These are phyloP conservation scores for Sebastiscus albofasciatus DNA, from an alignment of 2,797 vertebrate species.

Conservation along the genomic window DNA sequence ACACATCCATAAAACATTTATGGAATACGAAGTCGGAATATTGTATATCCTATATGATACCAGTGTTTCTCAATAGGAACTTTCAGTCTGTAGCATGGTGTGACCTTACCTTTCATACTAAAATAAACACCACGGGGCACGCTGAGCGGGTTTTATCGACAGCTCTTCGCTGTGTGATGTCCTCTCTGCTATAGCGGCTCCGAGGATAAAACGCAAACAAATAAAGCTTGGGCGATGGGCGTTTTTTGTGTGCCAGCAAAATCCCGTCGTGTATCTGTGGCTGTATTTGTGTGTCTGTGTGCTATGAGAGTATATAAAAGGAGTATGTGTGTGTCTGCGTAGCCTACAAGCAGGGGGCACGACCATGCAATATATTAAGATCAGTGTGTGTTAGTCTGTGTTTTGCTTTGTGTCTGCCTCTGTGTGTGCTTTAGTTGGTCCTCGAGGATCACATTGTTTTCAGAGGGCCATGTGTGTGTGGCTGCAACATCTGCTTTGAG, in stretches of 20 bases:
- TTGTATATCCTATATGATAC: conserved; percentile 20
- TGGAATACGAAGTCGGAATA: conserved; percentile 1
- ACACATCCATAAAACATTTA: neutral
- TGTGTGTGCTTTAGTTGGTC: conserved; percentile 75
- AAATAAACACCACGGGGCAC: conserved; percentile 70
- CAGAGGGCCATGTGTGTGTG: conserved; percentile 79
- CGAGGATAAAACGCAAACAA: conserved; percentile 73
- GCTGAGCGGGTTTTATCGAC: conserved; percentile 74
- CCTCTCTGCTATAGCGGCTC: conserved; percentile 60
- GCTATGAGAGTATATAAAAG: conserved; percentile 41
- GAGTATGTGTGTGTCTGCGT: conserved; percentile 19
- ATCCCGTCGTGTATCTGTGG: conserved; percentile 48
- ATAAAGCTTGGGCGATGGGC: conserved; percentile 60
- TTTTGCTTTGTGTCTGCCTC: conserved; percentile 57
- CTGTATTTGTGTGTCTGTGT: conserved; percentile 33
- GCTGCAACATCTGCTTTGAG: conserved; percentile 84
- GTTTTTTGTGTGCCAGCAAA: conserved; percentile 45
- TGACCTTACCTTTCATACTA: conserved; percentile 75
- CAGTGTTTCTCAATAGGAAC: conserved; percentile 37
- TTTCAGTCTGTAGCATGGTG: conserved; percentile 49
- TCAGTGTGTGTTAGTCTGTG: conserved; percentile 54
- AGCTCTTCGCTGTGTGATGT: conserved; percentile 66
- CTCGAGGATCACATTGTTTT: conserved; percentile 82
- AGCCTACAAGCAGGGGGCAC: conserved; percentile 17
- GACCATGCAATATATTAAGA: conserved; percentile 67